Evolutionary conservation across 2,888 invertebrate species (phyloP), one percentile per base, ranked within the genome.

Genomic region (Hetaerina titia): DNA sequence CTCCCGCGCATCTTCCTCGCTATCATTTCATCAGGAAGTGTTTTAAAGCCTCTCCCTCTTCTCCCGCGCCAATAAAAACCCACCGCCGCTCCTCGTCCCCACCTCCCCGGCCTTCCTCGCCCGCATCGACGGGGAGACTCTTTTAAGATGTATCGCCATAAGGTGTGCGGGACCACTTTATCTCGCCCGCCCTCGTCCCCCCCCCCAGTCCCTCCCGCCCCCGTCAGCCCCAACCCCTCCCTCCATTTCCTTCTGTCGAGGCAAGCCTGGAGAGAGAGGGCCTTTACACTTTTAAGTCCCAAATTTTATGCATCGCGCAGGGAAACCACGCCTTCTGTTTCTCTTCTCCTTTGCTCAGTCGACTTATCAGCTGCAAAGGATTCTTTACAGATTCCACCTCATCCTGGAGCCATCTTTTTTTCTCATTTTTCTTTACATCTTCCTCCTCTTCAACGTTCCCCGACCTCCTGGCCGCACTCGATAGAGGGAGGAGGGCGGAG

Each of bases 21-120:
- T 81, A 81, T 81, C 81, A 81, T 81, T 81, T 81, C 81, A 81
- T 81, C 81, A 81, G 81, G 81, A 81, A 81, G 81, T 81, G 81
- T 81, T 81, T 81, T 81, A 81, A 81, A 81, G 31, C 81, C 25
- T 81, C 81, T 13, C 19, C 60, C 60, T 60, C 15, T 8, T 5
- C 69, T 69, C 81, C 81, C 31, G n/a, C 69, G 69, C 15, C 81
- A 81, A 13, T 81, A 81, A 81, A 81, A 81, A 81, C 11, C 25
- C 0, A 13, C 31, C 45, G 45, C 45, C 45, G 45, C 45, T 45
- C 45, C 45, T 45, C 45, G 45, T 45, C 45, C 45, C 45, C 45
- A 45, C 45, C 45, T 45, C 45, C 45, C 45, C 45, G 1, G 45
- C 2, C 45, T 45, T 45, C 45, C 19, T n/a, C 69, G 19, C 69